Evolutionary conservation across 1,140 invertebrate genomes (phyloP).

Genomic region (Brachionus rubens): DNA sequence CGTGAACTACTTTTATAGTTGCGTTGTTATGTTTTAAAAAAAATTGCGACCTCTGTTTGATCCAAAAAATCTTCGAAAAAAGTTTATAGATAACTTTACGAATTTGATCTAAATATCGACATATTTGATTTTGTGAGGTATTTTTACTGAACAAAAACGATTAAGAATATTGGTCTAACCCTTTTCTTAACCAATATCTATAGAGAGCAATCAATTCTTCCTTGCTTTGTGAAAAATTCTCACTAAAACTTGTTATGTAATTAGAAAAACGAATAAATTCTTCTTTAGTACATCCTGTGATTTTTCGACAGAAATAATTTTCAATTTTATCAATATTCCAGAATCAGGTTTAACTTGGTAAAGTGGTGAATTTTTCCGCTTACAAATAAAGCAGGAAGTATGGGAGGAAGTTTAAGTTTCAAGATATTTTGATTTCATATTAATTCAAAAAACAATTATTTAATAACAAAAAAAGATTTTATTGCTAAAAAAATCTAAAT

Average conservation of each 20-base stretch:
- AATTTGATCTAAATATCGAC: neutral
- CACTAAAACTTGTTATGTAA: neutral
- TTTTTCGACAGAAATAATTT: neutral
- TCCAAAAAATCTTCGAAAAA: neutral
- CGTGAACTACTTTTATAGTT: neutral
- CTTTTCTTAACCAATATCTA: neutral
- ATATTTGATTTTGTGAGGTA: neutral
- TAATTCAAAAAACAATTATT: no score
- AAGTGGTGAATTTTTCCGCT: neutral
- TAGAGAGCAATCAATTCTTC: neutral
- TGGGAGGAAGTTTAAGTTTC: neutral
- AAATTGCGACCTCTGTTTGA: neutral
- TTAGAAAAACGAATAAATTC: neutral
- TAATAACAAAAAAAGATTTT: no score
- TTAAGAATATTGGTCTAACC: neutral
- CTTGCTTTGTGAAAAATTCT: neutral
- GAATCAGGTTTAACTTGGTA: neutral
- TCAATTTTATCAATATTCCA: neutral
- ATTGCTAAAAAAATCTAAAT: no score
- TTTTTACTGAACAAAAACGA: neutral
- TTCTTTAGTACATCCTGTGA: neutral
- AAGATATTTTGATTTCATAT: neutral
- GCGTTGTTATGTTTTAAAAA: constrained; percentile 3
- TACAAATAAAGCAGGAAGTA: neutral
- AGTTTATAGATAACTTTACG: neutral